These are phyloP conservation scores for Linnaemya vulpina DNA, from an alignment of 2,888 invertebrate genomes.

Conservation along the genomic window DNA sequence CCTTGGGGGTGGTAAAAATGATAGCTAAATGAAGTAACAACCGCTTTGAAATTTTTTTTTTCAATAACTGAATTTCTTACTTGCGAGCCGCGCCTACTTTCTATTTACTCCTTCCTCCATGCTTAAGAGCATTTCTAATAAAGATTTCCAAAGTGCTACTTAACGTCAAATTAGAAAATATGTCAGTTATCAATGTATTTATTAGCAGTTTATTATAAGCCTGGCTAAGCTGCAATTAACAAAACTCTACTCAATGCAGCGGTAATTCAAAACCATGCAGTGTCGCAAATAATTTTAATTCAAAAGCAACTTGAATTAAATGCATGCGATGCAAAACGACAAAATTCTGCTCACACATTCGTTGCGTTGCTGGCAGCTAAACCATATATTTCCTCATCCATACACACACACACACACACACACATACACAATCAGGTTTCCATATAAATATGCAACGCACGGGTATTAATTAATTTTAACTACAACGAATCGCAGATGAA, in stretches of 20 bases:
- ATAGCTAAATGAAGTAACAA: no score
- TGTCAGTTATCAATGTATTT: background rate
- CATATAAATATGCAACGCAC: background rate
- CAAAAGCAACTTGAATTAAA: constrained; percentile 46
- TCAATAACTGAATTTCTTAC: no score
- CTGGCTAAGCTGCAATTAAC: constrained; percentile 8
- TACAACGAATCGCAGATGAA: constrained; percentile 9
- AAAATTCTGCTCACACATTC: background rate
- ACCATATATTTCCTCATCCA: background rate
- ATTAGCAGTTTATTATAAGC: background rate
- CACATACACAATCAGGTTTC: background rate
- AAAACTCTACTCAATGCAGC: background rate
- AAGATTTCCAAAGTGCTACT: no score
- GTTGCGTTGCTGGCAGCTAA: background rate
- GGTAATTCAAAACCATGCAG: background rate
- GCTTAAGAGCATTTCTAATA: no score
- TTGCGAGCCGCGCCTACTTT: no score
- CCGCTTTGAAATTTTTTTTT: no score
- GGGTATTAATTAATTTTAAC: constrained; percentile 47
- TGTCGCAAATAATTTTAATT: constrained; percentile 11
- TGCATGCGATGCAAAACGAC: background rate
- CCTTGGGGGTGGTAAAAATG: no score
- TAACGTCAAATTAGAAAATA: no score
- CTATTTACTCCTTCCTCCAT: no score
- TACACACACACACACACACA: background rate